Evolutionary conservation across 2,888 invertebrate species (phyloP).

Genomic region (Rotaria socialis): DNA sequence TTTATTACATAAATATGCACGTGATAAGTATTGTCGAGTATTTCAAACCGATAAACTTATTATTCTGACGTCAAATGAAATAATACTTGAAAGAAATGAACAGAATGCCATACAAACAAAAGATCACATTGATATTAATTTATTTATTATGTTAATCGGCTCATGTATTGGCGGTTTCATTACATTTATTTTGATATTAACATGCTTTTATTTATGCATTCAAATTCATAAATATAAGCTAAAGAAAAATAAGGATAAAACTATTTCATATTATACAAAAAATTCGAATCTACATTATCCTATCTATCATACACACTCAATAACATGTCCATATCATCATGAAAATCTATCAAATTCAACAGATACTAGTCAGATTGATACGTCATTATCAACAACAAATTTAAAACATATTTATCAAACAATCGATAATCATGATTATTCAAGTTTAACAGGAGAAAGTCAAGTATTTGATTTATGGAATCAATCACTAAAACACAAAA

Average conservation of each 20-base stretch:
- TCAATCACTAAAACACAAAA: not conserved
- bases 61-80: not conserved
- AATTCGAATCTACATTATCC: not conserved
- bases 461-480: slow-evolving; percentile 29
- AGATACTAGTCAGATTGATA: slow-evolving; percentile 25
- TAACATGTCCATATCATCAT: slow-evolving; percentile 13
- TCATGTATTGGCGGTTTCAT: slow-evolving; percentile 7
- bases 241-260: not conserved
- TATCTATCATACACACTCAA: not conserved
- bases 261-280: not conserved
- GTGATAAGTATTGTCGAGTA: slow-evolving; percentile 29
- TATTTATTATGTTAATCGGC: not conserved
- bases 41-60: not conserved
- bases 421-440: not conserved
- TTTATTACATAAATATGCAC: slow-evolving; percentile 11
- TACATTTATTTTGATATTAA: slow-evolving; percentile 8
- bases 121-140: not conserved
- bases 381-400: not conserved
- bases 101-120: not conserved
- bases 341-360: slow-evolving; percentile 33
- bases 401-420: slow-evolving; percentile 31
- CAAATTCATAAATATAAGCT: not conserved
- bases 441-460: not conserved
- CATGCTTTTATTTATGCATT: slow-evolving; percentile 19
- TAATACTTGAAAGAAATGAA: not conserved